These are phyloP conservation scores for Neodiprion virginianus DNA, from an alignment of 1,140 invertebrate genomes.

Conservation along the genomic window DNA sequence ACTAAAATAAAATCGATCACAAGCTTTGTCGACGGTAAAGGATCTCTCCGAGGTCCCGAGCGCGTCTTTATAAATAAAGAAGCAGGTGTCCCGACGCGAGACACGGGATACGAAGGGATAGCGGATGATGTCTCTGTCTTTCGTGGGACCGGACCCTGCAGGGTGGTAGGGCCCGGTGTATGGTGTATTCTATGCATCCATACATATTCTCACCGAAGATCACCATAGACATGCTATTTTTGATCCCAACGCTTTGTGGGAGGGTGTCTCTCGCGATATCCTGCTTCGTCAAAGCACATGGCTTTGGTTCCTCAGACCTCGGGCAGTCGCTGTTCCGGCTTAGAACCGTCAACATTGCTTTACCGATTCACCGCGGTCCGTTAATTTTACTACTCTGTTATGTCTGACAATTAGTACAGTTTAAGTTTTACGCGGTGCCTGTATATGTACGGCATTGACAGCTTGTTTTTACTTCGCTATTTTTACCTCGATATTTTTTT, in stretches of 20 bases:
- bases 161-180: background rate
- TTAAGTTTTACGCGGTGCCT: background rate
- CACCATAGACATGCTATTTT: conserved; percentile 35
- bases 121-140: background rate
- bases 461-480: background rate
- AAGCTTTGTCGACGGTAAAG: no score
- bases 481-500: background rate
- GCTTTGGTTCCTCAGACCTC: conserved; percentile 31
- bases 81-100: conserved; percentile 20
- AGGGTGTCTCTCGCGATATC: conserved; percentile 33
- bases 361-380: background rate
- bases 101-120: background rate
- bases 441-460: background rate
- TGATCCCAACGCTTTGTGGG: conserved; percentile 37
- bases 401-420: no score
- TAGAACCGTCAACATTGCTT: conserved; percentile 5
- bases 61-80: conserved; percentile 18
- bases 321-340: conserved; percentile 26
- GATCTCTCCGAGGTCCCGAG: background rate
- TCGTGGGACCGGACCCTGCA: background rate
- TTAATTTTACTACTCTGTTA: background rate
- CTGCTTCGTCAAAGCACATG: conserved; percentile 36
- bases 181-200: background rate
- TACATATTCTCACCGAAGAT: background rate
- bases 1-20: background rate